phyloP scores from a whole-genome alignment of 2,888 invertebrate genomes.

The Meteorus colon region DNA sequence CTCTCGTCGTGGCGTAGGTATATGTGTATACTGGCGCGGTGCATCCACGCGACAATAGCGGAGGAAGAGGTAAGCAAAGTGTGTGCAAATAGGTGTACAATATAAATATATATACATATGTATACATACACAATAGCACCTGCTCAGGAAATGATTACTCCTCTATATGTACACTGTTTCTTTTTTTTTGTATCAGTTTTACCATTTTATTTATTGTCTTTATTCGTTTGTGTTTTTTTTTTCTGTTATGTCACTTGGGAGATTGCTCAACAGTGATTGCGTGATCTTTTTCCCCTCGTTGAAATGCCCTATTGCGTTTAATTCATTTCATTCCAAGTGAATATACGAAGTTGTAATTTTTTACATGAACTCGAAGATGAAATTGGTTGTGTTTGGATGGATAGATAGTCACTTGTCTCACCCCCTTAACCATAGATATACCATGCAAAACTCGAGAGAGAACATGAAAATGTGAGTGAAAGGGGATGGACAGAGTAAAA shows the following conservation, averaged over 20 bases:
- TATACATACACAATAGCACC: constrained; percentile 25
- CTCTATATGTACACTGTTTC: too few relatives aligned
- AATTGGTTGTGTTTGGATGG: constrained; percentile 24
- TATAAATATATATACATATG: constrained; percentile 15
- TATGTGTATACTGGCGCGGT: constrained; percentile 48
- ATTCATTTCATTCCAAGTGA: constrained; percentile 19
- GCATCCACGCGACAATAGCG: constrained; percentile 47
- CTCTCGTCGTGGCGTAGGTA: constrained; percentile 57
- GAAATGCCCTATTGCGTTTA: not conserved
- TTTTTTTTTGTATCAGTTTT: constrained; percentile 12
- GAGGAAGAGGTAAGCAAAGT: constrained; percentile 19
- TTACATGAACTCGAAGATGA: constrained; percentile 9
- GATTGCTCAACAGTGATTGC: not conserved
- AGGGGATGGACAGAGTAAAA: constrained; percentile 33
- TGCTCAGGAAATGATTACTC: constrained; percentile 42
- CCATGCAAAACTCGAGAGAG: constrained; percentile 33
- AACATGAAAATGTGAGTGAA: constrained; percentile 5
- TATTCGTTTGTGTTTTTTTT: not conserved
- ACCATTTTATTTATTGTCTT: not conserved
- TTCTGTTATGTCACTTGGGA: constrained; percentile 26
- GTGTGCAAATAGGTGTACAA: constrained; percentile 12
- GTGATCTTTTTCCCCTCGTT: not conserved
- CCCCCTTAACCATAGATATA: constrained; percentile 2
- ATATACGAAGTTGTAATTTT: constrained; percentile 23
- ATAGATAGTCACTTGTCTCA: constrained; percentile 33